Percentiles rank a stretch among this genome's conserved stretches.
phyloP scores from a whole-genome alignment of 2,797 vertebrate genomes.

The Tolypeutes matacus region DNA sequence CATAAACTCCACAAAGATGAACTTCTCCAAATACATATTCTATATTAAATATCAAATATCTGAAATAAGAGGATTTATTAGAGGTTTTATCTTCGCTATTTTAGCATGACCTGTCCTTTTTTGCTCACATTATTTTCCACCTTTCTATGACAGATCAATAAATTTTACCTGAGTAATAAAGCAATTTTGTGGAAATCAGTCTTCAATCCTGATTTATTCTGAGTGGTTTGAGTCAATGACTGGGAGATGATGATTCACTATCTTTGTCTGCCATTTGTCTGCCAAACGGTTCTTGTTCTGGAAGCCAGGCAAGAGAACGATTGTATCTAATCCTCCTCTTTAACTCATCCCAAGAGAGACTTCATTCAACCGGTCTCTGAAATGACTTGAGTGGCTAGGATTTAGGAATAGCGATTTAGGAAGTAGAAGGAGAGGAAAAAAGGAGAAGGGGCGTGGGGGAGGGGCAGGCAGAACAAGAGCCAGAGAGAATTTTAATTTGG shows the following conservation, averaged over 20 bases:
- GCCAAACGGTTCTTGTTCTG: slow-evolving; percentile 56
- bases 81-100: slow-evolving; percentile 63
- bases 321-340: slow-evolving; percentile 29
- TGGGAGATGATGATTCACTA: slow-evolving; percentile 72
- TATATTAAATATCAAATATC: slow-evolving; percentile 50
- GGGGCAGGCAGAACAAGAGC: not conserved
- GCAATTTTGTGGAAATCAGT: slow-evolving; percentile 59
- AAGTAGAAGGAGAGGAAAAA: not conserved
- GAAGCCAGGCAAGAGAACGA: not conserved
- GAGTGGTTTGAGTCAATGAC: slow-evolving; percentile 59
- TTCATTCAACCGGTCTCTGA: slow-evolving; percentile 38
- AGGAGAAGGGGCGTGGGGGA: not conserved
- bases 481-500: slow-evolving; percentile 50
- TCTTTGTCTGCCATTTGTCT: slow-evolving; percentile 44
- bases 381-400: slow-evolving; percentile 28
- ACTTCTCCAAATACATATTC: not conserved
- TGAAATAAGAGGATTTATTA: slow-evolving; percentile 59
- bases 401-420: slow-evolving; percentile 19
- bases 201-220: slow-evolving; percentile 67
- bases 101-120: slow-evolving; percentile 55
- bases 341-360: slow-evolving; percentile 56
- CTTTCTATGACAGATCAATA: slow-evolving; percentile 67
- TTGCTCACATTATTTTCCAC: slow-evolving; percentile 34
- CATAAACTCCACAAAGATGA: slow-evolving; percentile 20
- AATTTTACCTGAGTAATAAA: slow-evolving; percentile 74